Evolutionary conservation across 2,797 vertebrate genomes (phyloP), one percentile per base, ranked within the genome.

Genomic region (Poeciliopsis turneri): DNA sequence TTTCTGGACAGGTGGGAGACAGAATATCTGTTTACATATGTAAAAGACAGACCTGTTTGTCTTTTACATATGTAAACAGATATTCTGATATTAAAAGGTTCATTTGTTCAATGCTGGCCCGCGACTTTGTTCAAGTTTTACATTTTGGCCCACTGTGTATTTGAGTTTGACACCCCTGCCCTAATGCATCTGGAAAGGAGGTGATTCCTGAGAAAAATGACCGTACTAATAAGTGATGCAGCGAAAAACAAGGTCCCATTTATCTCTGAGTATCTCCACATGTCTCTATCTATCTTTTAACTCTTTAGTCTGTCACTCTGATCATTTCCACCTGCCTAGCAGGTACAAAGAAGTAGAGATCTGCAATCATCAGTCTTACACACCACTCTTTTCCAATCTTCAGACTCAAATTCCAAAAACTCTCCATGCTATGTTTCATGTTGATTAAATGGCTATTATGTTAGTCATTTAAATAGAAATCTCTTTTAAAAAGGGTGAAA

Each of bases 391-490:
- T 79, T 81, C 79, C 55, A 79, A 10, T 87, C 89, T 89, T 82
- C 81, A 36, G 69, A 89, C 88, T 90, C 81, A 87, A 89, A 78
- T 87, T 90, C 78, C 74, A 87, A 77, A 92, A 87, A 75, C n/a
- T 80, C 61, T 73, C 78, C 74, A 86, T 81, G 86, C 83, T 79
- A 88, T 83, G 87, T 86, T 76, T 79, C 76, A 82, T 84, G 87
- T 89, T 86, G 79, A 91, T 91, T 87, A 90, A 90, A 89, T 79
- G 45, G 82, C 83, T 85, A 80, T 84, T 89, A 89, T 87, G 86
- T 87, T 86, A 84, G 87, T 82, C 10, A 39, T 41, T 41, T 41
- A 66, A 61, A 30, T 61, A 69, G 61, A 84, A 75, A 77, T 49
- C 1, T 16, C 10, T 41, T 39, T 23, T 2, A 61, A n/a, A 36